Percentiles rank a stretch among this genome's conserved stretches.
phyloP scores from a whole-genome alignment of 2,888 invertebrate genomes.

The Polia nebulosa region DNA sequence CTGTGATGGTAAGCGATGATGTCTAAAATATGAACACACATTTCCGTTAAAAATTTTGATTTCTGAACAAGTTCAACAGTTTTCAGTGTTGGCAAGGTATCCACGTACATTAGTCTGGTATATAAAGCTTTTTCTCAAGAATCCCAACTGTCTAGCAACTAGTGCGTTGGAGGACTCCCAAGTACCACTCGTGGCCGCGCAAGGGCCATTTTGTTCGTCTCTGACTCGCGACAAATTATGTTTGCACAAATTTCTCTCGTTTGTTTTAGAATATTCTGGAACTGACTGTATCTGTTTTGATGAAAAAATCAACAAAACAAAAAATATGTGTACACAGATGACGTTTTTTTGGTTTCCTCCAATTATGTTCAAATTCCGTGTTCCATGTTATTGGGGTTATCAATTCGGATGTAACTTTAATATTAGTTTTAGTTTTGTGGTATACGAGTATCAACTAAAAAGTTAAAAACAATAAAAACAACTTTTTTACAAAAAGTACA shows the following conservation, averaged over 20 bases:
- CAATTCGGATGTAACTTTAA: no score
- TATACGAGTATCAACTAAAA: no score
- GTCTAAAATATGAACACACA: no score
- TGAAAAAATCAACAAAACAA: no score
- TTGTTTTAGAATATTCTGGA: constrained; percentile 35
- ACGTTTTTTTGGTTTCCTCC: no score
- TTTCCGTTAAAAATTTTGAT: not conserved
- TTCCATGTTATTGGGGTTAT: no score
- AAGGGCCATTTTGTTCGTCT: constrained; percentile 63
- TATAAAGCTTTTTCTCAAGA: constrained; percentile 48
- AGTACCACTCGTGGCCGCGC: constrained; percentile 55
- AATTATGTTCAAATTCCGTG: no score
- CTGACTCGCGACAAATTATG: constrained; percentile 46
- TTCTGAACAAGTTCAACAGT: constrained; percentile 6
- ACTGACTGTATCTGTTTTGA: constrained; percentile 16
- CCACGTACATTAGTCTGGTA: constrained; percentile 33
- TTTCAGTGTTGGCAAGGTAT: constrained; percentile 21
- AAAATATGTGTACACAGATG: no score
- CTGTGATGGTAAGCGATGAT: no score
- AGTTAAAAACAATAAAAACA: no score
- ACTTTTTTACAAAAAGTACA: no score
- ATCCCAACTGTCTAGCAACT: constrained; percentile 50
- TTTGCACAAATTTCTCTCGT: constrained; percentile 51
- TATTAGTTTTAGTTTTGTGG: no score
- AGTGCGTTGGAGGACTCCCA: constrained; percentile 54